Percentiles rank a stretch among this genome's conserved stretches.
Conservation (phyloP, 2,797 vertebrate species). For the Falco rusticolus region DNA sequence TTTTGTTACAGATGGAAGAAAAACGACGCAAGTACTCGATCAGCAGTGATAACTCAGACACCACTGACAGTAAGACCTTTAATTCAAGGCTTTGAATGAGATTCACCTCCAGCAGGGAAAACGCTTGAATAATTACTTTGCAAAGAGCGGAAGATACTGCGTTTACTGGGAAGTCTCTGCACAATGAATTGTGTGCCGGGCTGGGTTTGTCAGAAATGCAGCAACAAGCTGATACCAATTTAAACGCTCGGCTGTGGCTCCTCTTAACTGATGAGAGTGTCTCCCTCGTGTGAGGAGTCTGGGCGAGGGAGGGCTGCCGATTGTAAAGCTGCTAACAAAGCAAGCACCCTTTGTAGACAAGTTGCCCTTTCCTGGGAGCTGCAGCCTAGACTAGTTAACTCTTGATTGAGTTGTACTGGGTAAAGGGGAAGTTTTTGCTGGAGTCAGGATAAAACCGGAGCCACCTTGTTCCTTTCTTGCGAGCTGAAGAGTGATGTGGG, state of each 20-base stretch:
- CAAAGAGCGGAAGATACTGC: not conserved
- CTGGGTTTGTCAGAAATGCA: conserved; percentile 38
- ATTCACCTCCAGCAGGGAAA: conserved; percentile 62
- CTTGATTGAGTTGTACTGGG: not conserved
- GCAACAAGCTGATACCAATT: conserved; percentile 29
- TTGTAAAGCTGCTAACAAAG: conserved; percentile 17
- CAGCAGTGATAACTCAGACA: conserved; percentile 98
- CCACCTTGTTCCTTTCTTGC: not conserved
- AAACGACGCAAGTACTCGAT: conserved; percentile 97
- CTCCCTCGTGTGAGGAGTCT: not conserved
- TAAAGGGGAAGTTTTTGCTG: not conserved
- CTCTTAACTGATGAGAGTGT: conserved; percentile 27
- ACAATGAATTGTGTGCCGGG: not conserved
- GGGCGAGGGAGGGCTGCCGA: not conserved
- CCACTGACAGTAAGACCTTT: conserved; percentile 93
- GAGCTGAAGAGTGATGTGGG: not conserved
- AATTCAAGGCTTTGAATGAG: conserved; percentile 51
- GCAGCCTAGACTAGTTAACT: not conserved
- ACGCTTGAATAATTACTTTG: conserved; percentile 44
- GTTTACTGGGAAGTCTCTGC: conserved; percentile 10
- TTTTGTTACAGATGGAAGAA: conserved; percentile 93
- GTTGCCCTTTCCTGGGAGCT: not conserved
- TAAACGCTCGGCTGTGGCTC: not conserved
- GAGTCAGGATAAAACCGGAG: not conserved
- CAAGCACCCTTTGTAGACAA: not conserved